These are phyloP conservation scores for Lytechinus pictus DNA, from an alignment of 35 echinoderm and acorn worm genomes.

Conservation along the genomic window DNA sequence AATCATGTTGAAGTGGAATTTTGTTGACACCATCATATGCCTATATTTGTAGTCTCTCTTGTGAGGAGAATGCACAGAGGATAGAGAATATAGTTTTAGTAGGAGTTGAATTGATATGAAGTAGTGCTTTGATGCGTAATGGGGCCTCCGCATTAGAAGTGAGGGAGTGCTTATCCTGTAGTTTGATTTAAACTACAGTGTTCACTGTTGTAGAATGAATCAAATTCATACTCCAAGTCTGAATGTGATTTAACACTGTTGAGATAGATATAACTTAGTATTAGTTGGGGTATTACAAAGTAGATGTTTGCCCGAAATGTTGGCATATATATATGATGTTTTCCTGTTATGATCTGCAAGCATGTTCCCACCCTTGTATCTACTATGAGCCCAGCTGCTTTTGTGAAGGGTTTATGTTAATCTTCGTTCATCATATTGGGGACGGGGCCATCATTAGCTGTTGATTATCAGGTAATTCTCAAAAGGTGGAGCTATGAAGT, in stretches of 20 bases:
- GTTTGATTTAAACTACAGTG: too few species aligned
- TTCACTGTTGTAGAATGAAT: not conserved
- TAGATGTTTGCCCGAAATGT: not conserved
- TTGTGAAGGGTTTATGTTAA: too few species aligned
- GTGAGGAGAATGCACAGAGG: not conserved
- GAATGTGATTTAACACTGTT: not conserved
- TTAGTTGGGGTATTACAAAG: not conserved
- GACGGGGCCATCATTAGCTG: not conserved
- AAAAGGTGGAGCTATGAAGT: too few species aligned
- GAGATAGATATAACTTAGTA: not conserved
- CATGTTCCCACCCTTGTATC: not conserved
- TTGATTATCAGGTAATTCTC: too few species aligned
- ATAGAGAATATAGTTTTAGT: not conserved
- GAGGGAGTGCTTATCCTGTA: not conserved
- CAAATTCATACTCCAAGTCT: too few species aligned
- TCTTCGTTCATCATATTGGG: not conserved
- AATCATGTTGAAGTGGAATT: conserved; percentile 30
- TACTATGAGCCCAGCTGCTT: not conserved
- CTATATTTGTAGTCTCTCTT: conserved; percentile 14
- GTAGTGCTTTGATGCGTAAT: not conserved
- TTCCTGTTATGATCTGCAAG: not conserved
- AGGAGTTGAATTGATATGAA: not conserved
- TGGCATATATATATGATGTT: not conserved
- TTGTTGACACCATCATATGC: conserved; percentile 37
- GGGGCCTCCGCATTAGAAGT: not conserved